phyloP scores from a whole-genome alignment of 1,140 invertebrate species.

The Zophobas atratus region DNA sequence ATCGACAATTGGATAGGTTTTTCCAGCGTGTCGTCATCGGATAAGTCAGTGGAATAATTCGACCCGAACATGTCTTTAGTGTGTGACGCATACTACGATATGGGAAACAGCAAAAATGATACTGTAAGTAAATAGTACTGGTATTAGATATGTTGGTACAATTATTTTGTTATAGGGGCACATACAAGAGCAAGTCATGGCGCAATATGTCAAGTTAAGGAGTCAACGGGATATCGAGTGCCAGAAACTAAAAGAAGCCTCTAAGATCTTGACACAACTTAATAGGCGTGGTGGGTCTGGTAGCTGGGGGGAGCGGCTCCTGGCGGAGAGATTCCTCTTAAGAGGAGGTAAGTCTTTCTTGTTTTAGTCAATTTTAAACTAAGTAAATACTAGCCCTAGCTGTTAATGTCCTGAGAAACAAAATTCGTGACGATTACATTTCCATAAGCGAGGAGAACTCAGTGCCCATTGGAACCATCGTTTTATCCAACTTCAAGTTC shows the following conservation, averaged over 20 bases:
- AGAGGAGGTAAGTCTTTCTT: conserved; percentile 18
- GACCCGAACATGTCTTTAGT: no score
- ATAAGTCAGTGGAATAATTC: no score
- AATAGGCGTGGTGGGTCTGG: background rate
- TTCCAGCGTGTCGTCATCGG: no score
- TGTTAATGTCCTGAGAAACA: conserved; percentile 6
- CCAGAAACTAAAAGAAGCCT: conserved; percentile 32
- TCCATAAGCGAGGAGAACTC: background rate
- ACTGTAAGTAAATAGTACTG: conserved; percentile 11
- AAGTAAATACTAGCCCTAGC: background rate
- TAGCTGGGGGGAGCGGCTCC: conserved; percentile 1
- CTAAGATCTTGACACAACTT: conserved; percentile 3
- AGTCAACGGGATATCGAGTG: conserved; percentile 24
- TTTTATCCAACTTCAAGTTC: conserved; percentile 11
- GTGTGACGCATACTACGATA: background rate
- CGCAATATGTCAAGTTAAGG: background rate
- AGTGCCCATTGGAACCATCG: conserved; percentile 10
- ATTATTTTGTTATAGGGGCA: background rate
- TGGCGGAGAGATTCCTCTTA: conserved; percentile 19
- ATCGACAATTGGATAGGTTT: no score
- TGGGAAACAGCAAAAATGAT: background rate
- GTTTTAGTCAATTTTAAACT: conserved; percentile 1
- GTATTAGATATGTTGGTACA: background rate
- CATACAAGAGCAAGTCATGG: conserved; percentile 7
- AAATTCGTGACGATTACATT: conserved; percentile 7